phyloP scores from a whole-genome alignment of 2,113 vertebrate species.

The Dipodomys ordii region DNA sequence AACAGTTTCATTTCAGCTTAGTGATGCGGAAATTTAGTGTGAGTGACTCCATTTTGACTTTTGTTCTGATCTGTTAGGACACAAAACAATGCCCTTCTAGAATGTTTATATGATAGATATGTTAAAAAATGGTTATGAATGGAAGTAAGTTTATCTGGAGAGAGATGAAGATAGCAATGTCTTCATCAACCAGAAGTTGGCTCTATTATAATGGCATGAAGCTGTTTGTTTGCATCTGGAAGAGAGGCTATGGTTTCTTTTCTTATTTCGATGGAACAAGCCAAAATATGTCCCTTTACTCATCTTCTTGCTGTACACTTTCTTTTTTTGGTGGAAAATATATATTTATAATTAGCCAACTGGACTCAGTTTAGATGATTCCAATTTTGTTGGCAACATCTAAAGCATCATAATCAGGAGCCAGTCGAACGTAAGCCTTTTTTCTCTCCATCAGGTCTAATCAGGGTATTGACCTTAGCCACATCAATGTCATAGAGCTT shows the following conservation, averaged over 20 bases:
- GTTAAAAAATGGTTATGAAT: constrained; percentile 51
- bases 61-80: neutral
- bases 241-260: constrained; percentile 1
- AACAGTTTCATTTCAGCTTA: neutral
- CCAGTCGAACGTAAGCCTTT: too few relatives aligned
- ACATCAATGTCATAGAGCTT: neutral
- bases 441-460: too few relatives aligned
- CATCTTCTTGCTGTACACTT: neutral
- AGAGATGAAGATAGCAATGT: neutral
- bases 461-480: too few relatives aligned
- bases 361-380: too few relatives aligned
- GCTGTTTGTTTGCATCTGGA: neutral
- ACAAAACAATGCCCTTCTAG: neutral
- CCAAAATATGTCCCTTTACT: neutral
- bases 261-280: neutral
- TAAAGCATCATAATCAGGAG: too few relatives aligned
- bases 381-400: too few relatives aligned
- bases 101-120: neutral
- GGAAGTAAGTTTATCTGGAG: constrained; percentile 14
- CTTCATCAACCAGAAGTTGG: neutral
- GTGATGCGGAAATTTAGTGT: neutral
- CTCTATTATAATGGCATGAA: neutral
- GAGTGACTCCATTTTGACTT: neutral
- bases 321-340: too few relatives aligned
- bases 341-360: neutral